phyloP scores from a whole-genome alignment of 2,797 vertebrate genomes.

The Dendrocincla fuliginosa region DNA sequence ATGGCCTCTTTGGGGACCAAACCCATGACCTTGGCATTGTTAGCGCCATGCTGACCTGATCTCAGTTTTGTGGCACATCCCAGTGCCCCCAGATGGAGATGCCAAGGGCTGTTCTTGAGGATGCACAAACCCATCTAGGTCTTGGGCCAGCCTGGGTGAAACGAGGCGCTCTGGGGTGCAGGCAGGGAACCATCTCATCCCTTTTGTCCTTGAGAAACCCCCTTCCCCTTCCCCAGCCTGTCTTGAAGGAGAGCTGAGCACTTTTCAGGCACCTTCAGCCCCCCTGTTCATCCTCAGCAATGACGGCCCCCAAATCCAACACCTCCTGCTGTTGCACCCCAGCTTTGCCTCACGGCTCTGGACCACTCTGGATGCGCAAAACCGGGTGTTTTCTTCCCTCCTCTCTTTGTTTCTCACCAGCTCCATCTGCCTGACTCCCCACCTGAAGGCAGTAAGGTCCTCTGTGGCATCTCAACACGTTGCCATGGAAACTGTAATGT shows the following conservation, averaged over 20 bases:
- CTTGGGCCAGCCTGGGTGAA: too few species aligned
- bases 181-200: not conserved
- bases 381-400: not conserved
- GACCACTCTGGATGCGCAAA: accelerated
- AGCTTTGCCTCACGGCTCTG: accelerated
- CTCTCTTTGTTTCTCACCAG: not conserved
- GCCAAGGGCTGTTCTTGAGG: not conserved
- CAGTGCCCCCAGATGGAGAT: accelerated
- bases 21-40: not conserved
- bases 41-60: not conserved
- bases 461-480: slow-evolving; percentile 35
- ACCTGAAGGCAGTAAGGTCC: slow-evolving; percentile 42
- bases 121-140: accelerated
- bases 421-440: slow-evolving; percentile 31
- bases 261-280: not conserved
- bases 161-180: not conserved
- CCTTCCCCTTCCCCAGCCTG: not conserved
- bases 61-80: not conserved
- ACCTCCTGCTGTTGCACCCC: accelerated
- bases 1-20: not conserved
- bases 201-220: not conserved
- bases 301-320: accelerated
- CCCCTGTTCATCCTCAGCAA: accelerated
- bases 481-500: slow-evolving; percentile 44
- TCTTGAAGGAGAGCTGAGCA: too few species aligned